A percentile compares a stretch with the other conserved stretches of the same genome.
These are phyloP conservation scores for Zoanthus gigantus DNA, from an alignment of 92 coral and sea anemone species.

Conservation along the genomic window DNA sequence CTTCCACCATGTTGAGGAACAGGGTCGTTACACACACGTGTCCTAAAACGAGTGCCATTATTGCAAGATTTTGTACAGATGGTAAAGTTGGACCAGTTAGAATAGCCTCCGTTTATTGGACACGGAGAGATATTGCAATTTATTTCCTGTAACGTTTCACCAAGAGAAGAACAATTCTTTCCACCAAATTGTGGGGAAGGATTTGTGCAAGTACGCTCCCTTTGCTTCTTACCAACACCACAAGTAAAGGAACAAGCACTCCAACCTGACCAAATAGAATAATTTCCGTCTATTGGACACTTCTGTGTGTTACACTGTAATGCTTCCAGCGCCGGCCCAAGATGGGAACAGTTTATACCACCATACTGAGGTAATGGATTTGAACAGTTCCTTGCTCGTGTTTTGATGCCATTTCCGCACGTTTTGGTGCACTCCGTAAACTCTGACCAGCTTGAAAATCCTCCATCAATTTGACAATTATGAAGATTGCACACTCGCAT, in stretches of 20 bases:
- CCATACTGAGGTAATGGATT: constrained; percentile 68
- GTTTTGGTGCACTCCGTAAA: constrained; percentile 66
- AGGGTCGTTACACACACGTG: constrained; percentile 69
- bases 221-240: constrained; percentile 63
- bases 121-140: constrained; percentile 70
- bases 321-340: constrained; percentile 70
- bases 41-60: constrained; percentile 55
- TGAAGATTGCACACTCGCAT: constrained; percentile 54
- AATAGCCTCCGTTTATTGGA: constrained; percentile 68
- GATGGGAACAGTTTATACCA: constrained; percentile 63
- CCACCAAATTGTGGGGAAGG: constrained; percentile 88
- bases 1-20: constrained; percentile 71
- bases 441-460: constrained; percentile 70
- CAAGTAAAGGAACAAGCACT: constrained; percentile 73
- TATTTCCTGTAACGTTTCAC: constrained; percentile 52
- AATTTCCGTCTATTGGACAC: constrained; percentile 89
- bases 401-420: constrained; percentile 62
- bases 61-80: constrained; percentile 63
- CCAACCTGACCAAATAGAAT: constrained; percentile 74
- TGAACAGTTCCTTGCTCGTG: constrained; percentile 67
- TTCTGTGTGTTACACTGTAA: constrained; percentile 60
- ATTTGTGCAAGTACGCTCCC: constrained; percentile 75
- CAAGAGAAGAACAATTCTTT: constrained; percentile 74
- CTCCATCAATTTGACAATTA: constrained; percentile 75
- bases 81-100: constrained; percentile 69